These are phyloP conservation scores for Alosa alosa DNA, from an alignment of 2,113 vertebrate species.

Conservation along the genomic window DNA sequence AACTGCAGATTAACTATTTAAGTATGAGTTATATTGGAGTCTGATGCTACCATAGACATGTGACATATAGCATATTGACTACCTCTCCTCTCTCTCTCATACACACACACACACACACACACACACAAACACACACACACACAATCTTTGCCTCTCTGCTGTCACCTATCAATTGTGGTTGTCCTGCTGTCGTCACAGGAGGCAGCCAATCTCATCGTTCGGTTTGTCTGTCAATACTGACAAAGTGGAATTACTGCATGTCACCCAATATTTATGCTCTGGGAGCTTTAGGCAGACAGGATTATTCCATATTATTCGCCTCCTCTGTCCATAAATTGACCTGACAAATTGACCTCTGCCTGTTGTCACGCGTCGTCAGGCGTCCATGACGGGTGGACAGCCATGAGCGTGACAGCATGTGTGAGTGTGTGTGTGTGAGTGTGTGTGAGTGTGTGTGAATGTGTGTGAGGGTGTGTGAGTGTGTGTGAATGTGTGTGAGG, in stretches of 20 bases:
- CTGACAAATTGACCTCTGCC: conserved; percentile 56
- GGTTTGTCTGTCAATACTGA: conserved; percentile 41
- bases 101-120: neutral
- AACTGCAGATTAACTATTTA: neutral
- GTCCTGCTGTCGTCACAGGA: conserved; percentile 34
- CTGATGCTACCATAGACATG: neutral
- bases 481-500: neutral
- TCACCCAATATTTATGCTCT: conserved; percentile 52
- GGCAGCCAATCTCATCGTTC: conserved; percentile 48
- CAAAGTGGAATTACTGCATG: conserved; percentile 55
- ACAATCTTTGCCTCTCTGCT: conserved; percentile 35
- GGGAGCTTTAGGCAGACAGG: conserved; percentile 52
- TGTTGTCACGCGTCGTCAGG: conserved; percentile 44
- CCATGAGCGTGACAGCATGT: conserved; percentile 4
- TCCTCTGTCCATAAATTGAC: conserved; percentile 62
- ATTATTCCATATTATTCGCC: conserved; percentile 59
- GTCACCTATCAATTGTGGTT: conserved; percentile 51
- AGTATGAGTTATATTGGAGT: neutral
- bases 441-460: conserved; percentile 1
- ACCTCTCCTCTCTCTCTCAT: neutral
- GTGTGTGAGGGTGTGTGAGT: neutral
- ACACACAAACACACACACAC: conserved; percentile 21
- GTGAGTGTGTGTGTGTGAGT: conserved; percentile 30
- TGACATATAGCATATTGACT: neutral
- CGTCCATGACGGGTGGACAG: conserved; percentile 2